phyloP scores from a whole-genome alignment of 2,113 vertebrate species.

The Nicator chloris region DNA sequence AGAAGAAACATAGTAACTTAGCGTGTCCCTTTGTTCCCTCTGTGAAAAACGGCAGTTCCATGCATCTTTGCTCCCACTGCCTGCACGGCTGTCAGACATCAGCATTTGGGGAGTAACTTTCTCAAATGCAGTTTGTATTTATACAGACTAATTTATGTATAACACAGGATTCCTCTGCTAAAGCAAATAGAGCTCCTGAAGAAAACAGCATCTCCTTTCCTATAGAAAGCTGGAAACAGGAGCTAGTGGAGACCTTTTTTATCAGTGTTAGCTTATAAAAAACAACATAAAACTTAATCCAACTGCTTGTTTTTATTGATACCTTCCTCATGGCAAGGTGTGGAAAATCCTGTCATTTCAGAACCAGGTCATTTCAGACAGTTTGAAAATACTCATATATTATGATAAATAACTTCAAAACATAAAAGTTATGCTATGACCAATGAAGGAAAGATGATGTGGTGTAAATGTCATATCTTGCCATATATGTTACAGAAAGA shows the following conservation, averaged over 20 bases:
- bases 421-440: neutral
- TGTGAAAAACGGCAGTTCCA: neutral
- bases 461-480: neutral
- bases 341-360: neutral
- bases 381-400: neutral
- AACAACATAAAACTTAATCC: neutral
- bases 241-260: neutral
- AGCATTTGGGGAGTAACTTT: neutral
- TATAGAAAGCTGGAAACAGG: neutral
- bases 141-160: conserved; percentile 37
- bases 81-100: neutral
- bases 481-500: neutral
- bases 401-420: neutral
- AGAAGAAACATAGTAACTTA: neutral
- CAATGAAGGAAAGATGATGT: neutral
- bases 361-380: neutral
- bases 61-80: neutral
- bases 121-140: neutral
- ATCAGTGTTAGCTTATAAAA: neutral
- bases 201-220: neutral
- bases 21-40: neutral
- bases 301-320: neutral
- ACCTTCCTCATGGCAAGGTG: neutral
- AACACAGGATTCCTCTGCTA: neutral
- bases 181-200: neutral